Percentiles rank a stretch among this genome's conserved stretches.
phyloP scores from a whole-genome alignment of 2,113 vertebrate genomes.

The Lepus americanus region DNA sequence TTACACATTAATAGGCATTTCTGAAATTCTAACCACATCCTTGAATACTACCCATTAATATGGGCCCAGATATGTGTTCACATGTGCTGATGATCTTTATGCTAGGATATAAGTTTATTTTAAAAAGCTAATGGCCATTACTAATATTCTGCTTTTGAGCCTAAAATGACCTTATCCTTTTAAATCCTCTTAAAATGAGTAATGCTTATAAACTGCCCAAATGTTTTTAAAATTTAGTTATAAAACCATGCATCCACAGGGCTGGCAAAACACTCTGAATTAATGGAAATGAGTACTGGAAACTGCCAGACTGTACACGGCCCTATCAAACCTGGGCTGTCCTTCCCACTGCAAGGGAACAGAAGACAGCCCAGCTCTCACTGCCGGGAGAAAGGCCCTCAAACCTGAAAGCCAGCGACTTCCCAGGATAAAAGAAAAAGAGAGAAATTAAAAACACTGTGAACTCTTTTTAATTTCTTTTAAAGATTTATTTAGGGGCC shows the following conservation, averaged over 20 bases:
- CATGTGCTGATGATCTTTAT: slow-evolving; percentile 16
- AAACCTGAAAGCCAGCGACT: not conserved
- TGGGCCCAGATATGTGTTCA: not conserved
- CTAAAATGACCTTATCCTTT: slow-evolving; percentile 51
- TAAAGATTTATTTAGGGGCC: too few species aligned
- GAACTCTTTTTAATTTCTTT: not conserved
- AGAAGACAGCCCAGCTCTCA: not conserved
- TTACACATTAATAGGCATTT: slow-evolving; percentile 60
- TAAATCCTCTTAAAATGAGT: slow-evolving; percentile 49
- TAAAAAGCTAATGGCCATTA: slow-evolving; percentile 67
- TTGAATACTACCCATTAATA: slow-evolving; percentile 57
- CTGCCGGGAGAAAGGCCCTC: not conserved
- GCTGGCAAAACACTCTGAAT: slow-evolving; percentile 36
- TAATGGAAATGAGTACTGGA: not conserved
- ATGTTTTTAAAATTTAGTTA: slow-evolving; percentile 56
- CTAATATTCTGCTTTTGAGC: slow-evolving; percentile 42
- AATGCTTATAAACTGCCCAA: slow-evolving; percentile 42
- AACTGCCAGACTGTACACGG: not conserved
- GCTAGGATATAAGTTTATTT: slow-evolving; percentile 61
- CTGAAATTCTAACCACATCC: slow-evolving; percentile 35
- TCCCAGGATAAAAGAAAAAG: not conserved
- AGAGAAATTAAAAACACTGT: not conserved
- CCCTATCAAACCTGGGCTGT: not conserved
- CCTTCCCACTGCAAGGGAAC: not conserved
- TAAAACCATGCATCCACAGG: not conserved